Base-by-base conservation (phyloP, 2,888 invertebrate species). In the Falcaria lacertinaria region DNA sequence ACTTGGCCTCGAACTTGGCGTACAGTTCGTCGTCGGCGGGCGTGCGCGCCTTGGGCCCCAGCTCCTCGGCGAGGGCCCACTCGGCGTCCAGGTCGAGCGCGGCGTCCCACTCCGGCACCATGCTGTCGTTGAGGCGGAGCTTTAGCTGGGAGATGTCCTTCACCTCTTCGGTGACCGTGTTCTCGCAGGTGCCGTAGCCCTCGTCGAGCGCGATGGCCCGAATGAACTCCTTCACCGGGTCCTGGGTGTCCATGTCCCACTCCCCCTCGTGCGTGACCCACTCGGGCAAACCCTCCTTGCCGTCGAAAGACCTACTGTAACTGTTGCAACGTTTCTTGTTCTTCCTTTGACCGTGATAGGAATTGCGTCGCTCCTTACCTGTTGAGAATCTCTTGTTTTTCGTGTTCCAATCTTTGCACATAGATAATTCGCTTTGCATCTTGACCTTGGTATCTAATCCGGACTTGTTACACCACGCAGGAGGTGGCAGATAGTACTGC, bases 1-100 rank as follows among this genome's bases (percentile, higher is more conserved):
- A 93, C 75, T 93, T 93, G 5, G 93, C 92, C 65, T 92, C 90
- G 60, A 93, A 89, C 57, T 90, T 89, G 3, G 91, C 92, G 57
- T 92, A 90, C 43, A 89, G 75, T 62, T 91, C 88, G 54, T 86
- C 84, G 60, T 91, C 91, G 59, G 71, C 63, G 13, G 86, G 86
- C 32, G 80, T 68, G 43, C 69, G 70, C 11, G 67, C 74, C 45
- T 74, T 71, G 19, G 77, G 75, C 15, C 69, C 66, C 4, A 76
- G 60, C 44, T 80, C 79, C 16, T 82, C 84, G 2, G 74, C 57
- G 42, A 81, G 64, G 48, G 74, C 67, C 87, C 89, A 87, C 42
- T 72, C 77, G 28, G 74, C 55, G 44, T 65, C 76, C 16, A 81
- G 61, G 47, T 79, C 73, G 41, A 82, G 74, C 44, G 72, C 69